phyloP scores from a whole-genome alignment of 2,888 invertebrate species.

The Nebria salina region DNA sequence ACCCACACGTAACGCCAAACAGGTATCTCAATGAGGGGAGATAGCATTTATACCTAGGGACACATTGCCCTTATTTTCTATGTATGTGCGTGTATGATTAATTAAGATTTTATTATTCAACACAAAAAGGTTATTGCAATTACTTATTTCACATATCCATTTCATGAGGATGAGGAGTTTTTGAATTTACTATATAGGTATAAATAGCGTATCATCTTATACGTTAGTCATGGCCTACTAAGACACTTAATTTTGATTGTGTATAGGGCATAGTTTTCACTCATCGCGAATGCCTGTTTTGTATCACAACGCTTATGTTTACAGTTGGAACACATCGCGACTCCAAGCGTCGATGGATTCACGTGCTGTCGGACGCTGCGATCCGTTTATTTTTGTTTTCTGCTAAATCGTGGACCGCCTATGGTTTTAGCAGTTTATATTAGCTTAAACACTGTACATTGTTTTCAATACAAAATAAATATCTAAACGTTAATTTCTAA shows the following conservation, averaged over 20 bases:
- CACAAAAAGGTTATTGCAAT: neutral
- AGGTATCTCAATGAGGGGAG: constrained; percentile 11
- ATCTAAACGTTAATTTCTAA: neutral
- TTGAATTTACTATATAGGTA: too few relatives aligned
- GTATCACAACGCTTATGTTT: neutral
- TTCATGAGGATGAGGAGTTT: neutral
- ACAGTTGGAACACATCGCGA: neutral
- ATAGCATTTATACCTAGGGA: neutral
- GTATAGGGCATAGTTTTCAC: constrained; percentile 10
- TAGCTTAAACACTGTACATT: neutral
- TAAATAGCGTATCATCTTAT: too few relatives aligned
- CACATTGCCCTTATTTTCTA: neutral
- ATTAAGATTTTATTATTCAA: neutral
- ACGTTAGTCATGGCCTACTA: constrained; percentile 1
- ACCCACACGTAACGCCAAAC: constrained; percentile 11
- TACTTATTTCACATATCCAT: neutral
- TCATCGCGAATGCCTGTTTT: neutral
- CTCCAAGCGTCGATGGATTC: neutral
- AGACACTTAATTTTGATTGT: neutral
- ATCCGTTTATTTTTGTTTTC: constrained; percentile 9
- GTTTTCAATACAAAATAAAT: too few relatives aligned
- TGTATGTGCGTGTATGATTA: neutral
- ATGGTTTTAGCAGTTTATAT: constrained; percentile 9
- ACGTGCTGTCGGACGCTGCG: neutral
- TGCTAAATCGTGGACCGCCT: constrained; percentile 2